These are phyloP conservation scores for Torymus auratus DNA, from an alignment of 2,888 invertebrate species.

Conservation along the genomic window DNA sequence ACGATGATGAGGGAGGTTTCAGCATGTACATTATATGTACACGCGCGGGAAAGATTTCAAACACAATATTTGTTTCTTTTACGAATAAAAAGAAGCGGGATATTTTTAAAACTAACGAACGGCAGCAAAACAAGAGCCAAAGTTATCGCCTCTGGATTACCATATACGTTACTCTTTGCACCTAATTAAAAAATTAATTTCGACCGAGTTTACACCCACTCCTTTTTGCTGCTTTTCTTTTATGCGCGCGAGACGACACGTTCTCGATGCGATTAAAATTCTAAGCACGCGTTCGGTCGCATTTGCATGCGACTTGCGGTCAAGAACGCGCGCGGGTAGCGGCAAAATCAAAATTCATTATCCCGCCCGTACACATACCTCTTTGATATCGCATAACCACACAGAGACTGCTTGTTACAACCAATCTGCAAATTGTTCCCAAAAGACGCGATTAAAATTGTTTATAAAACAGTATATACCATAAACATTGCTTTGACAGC, in stretches of 20 bases:
- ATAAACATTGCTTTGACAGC: constrained; percentile 35
- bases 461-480: constrained; percentile 30
- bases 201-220: constrained; percentile 4
- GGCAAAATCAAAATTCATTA: constrained; percentile 54
- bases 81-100: no score
- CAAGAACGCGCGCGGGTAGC: neutral
- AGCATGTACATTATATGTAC: no score
- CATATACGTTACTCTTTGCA: neutral
- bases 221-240: constrained; percentile 12
- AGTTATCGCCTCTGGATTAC: no score
- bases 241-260: constrained; percentile 38
- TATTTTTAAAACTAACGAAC: no score
- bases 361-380: constrained; percentile 2
- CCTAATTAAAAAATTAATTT: constrained; percentile 52
- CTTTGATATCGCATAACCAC: neutral
- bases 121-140: no score
- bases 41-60: no score
- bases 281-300: constrained; percentile 48
- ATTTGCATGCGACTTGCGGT: constrained; percentile 53
- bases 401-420: no score
- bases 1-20: no score
- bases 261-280: constrained; percentile 57
- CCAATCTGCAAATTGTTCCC: constrained; percentile 7
- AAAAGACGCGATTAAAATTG: constrained; percentile 18
- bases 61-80: no score